phyloP scores from a whole-genome alignment of 2,888 invertebrate genomes.

The Podabrus alpinus region DNA sequence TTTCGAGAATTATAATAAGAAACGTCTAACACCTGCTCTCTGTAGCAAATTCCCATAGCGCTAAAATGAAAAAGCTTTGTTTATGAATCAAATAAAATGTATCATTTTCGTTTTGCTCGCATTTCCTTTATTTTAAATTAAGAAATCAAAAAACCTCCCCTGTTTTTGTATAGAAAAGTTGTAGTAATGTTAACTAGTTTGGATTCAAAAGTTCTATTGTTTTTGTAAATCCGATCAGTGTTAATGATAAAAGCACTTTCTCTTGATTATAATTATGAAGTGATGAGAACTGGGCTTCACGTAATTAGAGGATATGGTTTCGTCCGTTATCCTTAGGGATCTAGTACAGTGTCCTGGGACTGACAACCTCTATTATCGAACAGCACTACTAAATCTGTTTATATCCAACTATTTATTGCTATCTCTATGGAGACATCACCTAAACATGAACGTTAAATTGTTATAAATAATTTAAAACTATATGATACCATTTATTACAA shows the following conservation, averaged over 20 bases:
- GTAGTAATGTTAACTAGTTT: too few relatives aligned
- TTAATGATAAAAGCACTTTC: conserved; percentile 9
- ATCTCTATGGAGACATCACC: neutral
- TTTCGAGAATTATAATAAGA: neutral
- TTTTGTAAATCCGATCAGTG: neutral
- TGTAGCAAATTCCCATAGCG: neutral
- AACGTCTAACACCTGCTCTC: neutral
- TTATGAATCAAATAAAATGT: neutral
- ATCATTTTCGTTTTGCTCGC: neutral
- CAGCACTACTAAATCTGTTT: conserved; percentile 19
- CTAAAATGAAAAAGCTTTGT: neutral
- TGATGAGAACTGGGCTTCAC: conserved; percentile 23
- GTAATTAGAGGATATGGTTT: conserved; percentile 27
- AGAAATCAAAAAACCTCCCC: neutral
- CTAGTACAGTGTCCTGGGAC: conserved; percentile 15
- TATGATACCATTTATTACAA: neutral
- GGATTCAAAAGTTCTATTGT: neutral
- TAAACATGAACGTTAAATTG: neutral
- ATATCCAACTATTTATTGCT: conserved; percentile 26
- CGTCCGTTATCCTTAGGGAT: conserved; percentile 26
- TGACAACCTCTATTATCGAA: conserved; percentile 28
- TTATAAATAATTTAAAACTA: neutral
- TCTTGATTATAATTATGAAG: conserved; percentile 21
- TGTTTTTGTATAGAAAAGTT: neutral
- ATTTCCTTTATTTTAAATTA: neutral